Percentiles rank a stretch among this genome's conserved stretches.
phyloP scores from a whole-genome alignment of 92 coral and sea anemone genomes.

The Phenganax stokvisi region DNA sequence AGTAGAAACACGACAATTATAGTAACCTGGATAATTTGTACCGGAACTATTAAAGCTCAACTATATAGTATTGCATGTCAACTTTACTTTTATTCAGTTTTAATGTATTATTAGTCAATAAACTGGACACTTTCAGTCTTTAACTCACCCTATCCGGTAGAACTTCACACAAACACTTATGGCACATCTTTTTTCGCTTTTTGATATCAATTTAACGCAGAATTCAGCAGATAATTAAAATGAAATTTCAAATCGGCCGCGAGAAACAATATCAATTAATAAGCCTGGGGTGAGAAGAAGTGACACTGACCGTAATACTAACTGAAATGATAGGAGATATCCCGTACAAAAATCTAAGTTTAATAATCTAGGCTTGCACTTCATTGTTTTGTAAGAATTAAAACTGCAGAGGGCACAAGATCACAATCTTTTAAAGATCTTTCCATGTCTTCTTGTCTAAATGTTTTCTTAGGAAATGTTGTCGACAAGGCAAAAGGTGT shows the following conservation, averaged over 20 bases:
- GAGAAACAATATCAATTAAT: too few species aligned
- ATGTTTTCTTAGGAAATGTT: constrained; percentile 90
- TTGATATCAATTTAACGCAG: too few species aligned
- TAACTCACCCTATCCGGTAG: constrained; percentile 32
- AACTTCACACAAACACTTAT: constrained; percentile 22
- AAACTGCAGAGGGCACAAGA: constrained; percentile 83
- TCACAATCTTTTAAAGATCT: constrained; percentile 79
- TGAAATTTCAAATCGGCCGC: too few species aligned
- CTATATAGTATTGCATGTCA: too few species aligned
- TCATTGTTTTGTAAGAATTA: constrained; percentile 71
- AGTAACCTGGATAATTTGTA: too few species aligned
- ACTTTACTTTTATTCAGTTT: background rate
- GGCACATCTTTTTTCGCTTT: background rate
- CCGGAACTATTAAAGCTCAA: too few species aligned
- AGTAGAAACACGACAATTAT: too few species aligned
- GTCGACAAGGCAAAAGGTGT: constrained; percentile 85
- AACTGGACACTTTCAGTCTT: background rate
- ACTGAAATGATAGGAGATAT: background rate
- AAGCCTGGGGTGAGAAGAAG: too few species aligned
- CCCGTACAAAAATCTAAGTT: background rate
- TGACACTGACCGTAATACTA: too few species aligned
- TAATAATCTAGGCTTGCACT: background rate
- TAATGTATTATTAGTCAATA: background rate
- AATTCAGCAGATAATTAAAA: too few species aligned
- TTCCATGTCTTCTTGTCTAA: constrained; percentile 67